phyloP scores from a whole-genome alignment of 2,888 invertebrate species.

The Ditula angustiorana region DNA sequence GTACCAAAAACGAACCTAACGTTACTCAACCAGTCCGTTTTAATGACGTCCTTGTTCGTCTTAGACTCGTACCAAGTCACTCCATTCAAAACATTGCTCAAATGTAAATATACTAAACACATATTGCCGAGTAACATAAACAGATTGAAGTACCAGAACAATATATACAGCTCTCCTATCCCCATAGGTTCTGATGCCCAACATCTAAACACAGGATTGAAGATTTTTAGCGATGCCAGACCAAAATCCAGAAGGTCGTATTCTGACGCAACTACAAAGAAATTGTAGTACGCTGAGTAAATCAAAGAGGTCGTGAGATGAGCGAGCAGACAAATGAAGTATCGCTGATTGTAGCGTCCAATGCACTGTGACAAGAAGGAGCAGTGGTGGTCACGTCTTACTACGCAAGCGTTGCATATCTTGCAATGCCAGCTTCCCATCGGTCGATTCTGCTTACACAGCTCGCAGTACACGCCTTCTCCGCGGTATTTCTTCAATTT shows the following conservation, averaged over 20 bases:
- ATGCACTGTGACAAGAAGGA: constrained; percentile 93
- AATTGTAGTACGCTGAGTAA: constrained; percentile 88
- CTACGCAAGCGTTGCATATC: constrained; percentile 91
- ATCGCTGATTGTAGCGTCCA: constrained; percentile 92
- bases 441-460: constrained; percentile 89
- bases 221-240: constrained; percentile 50
- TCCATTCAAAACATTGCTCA: constrained; percentile 80
- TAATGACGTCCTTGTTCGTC: constrained; percentile 77
- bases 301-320: constrained; percentile 88
- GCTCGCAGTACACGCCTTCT: constrained; percentile 86
- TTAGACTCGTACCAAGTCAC: constrained; percentile 72
- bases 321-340: constrained; percentile 90
- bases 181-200: constrained; percentile 51
- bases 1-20: constrained; percentile 89
- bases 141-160: constrained; percentile 57
- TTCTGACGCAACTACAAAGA: constrained; percentile 84
- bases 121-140: constrained; percentile 56
- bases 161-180: constrained; percentile 56
- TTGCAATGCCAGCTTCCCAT: constrained; percentile 94
- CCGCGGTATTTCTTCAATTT: constrained; percentile 1
- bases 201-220: constrained; percentile 58
- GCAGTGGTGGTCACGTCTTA: constrained; percentile 94
- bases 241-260: constrained; percentile 53
- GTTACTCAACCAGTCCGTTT: constrained; percentile 88
- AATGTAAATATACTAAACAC: constrained; percentile 60